phyloP scores from a whole-genome alignment of 2,113 vertebrate species.

The Vulpes vulpes region DNA sequence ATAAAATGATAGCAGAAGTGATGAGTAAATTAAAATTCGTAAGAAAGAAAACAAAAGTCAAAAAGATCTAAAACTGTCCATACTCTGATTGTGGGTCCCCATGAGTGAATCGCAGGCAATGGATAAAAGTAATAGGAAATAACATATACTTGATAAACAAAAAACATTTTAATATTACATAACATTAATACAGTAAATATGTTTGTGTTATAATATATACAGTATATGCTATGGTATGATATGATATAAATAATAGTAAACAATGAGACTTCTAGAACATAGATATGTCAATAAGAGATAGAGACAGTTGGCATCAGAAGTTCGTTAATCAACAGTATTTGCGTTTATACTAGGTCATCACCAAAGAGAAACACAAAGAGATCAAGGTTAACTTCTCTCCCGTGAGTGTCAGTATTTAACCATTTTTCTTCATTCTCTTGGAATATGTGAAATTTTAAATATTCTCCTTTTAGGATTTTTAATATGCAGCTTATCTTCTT shows the following conservation, averaged over 20 bases:
- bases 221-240: background rate
- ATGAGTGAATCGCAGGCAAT: background rate
- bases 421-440: background rate
- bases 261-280: background rate
- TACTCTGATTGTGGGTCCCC: background rate
- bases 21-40: slow-evolving; percentile 1
- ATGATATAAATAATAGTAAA: background rate
- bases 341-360: background rate
- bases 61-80: background rate
- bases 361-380: background rate
- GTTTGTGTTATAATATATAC: background rate
- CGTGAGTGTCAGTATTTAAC: background rate
- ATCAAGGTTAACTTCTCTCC: background rate
- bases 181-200: background rate
- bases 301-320: background rate
- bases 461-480: background rate
- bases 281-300: background rate
- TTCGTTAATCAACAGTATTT: background rate
- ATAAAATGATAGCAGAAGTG: background rate
- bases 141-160: background rate
- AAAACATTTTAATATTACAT: background rate
- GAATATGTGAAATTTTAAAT: background rate
- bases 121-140: background rate
- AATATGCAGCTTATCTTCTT: background rate
- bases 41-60: background rate